A percentile compares a stretch with the other conserved stretches of the same genome.
phyloP scores from a whole-genome alignment of 2,113 vertebrate genomes.

The Pteropus alecto region DNA sequence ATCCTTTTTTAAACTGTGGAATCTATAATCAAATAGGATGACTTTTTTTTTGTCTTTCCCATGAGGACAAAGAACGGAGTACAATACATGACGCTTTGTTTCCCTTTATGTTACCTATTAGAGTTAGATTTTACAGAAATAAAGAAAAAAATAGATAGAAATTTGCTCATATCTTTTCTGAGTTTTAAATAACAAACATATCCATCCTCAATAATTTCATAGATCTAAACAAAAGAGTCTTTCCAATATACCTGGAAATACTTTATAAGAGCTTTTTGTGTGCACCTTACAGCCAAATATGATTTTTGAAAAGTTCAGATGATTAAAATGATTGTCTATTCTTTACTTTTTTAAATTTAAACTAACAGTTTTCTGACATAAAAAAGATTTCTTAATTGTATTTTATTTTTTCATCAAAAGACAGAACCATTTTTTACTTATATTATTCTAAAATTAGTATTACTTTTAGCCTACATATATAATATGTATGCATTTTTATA shows the following conservation, averaged over 20 bases:
- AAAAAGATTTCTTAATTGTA: not conserved
- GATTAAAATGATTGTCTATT: not conserved
- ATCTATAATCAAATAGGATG: not conserved
- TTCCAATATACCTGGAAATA: not conserved
- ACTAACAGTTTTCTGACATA: not conserved
- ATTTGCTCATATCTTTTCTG: not conserved
- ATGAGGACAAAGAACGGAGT: not conserved
- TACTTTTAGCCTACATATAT: not conserved
- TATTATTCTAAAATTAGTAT: not conserved
- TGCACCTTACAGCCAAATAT: not conserved
- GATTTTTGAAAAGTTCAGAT: not conserved
- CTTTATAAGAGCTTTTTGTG: not conserved
- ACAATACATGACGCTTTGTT: fast-evolving
- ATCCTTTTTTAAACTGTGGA: not conserved
- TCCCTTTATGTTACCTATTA: not conserved
- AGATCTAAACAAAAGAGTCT: not conserved
- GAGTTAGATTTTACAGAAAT: not conserved
- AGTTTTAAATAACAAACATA: not conserved
- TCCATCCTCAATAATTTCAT: not conserved
- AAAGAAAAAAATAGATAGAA: not conserved
- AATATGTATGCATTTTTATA: not conserved
- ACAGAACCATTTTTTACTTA: not conserved
- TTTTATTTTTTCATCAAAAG: not conserved
- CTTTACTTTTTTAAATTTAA: not conserved
- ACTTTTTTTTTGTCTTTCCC: not conserved